Conservation (phyloP, 2,888 invertebrate species). For the Nyleta sp. region DNA sequence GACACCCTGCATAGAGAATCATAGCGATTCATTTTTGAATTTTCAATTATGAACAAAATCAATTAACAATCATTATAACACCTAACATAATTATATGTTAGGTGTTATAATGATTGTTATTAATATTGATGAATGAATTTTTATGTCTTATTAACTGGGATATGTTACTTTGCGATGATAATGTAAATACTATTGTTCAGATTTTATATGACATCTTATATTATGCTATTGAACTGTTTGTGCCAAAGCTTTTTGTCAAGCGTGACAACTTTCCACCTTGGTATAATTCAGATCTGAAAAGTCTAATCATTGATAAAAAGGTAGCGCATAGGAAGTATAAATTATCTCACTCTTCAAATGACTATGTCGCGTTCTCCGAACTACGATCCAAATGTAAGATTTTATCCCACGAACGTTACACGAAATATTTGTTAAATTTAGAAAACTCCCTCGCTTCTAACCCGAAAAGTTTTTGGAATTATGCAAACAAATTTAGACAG, state of each 20-base stretch:
- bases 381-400: background rate
- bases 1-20: no score
- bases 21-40: no score
- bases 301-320: constrained; percentile 11
- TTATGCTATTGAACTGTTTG: constrained; percentile 6
- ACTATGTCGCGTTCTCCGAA: background rate
- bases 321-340: constrained; percentile 3
- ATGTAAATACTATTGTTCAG: background rate
- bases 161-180: background rate
- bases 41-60: no score
- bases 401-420: background rate
- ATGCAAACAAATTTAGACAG: background rate
- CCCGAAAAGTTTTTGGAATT: background rate
- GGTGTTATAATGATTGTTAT: no score
- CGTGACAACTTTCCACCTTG: constrained; percentile 3
- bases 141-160: background rate
- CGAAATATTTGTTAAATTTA: background rate
- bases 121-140: background rate
- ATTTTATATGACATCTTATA: constrained; percentile 15
- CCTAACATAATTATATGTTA: no score
- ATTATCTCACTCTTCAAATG: background rate
- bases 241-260: background rate
- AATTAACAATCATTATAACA: no score
- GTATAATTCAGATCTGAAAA: constrained; percentile 2
- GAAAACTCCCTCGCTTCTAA: background rate